Conservation (phyloP, 2,888 invertebrate genomes). For the Drosophila nigritarsus region DNA sequence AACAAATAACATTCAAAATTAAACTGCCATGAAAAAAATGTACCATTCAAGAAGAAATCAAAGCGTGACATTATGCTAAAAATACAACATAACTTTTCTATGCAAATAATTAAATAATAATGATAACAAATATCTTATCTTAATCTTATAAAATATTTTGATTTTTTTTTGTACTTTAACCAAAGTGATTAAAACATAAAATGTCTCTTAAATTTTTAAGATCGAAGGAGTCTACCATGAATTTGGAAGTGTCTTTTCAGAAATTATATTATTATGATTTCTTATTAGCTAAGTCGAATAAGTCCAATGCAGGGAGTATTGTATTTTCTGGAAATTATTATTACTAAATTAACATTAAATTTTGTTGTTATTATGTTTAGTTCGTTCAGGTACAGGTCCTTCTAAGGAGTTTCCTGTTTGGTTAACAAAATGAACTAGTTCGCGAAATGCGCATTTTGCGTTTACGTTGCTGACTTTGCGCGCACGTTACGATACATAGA, state of each 20-base stretch:
- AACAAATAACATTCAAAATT: neutral
- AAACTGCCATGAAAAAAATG: neutral
- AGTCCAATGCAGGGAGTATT: neutral
- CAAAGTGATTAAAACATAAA: neutral
- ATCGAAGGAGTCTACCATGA: neutral
- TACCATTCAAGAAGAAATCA: neutral
- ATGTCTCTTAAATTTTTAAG: neutral
- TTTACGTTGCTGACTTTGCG: slow-evolving; percentile 32
- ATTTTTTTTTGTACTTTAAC: neutral
- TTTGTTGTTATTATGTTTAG: neutral
- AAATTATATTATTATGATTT: neutral
- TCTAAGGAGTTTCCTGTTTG: slow-evolving; percentile 2
- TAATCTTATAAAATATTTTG: neutral
- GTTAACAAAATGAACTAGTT: slow-evolving; percentile 5
- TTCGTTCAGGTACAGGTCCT: neutral
- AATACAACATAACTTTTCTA: neutral
- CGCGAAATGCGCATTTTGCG: slow-evolving; percentile 13
- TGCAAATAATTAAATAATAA: neutral
- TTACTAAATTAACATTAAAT: neutral
- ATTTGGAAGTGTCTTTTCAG: neutral
- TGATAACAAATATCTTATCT: neutral
- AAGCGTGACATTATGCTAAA: neutral
- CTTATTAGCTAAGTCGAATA: neutral
- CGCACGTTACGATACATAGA: slow-evolving; percentile 19
- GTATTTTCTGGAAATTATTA: neutral